A percentile compares a stretch with the other conserved stretches of the same genome.
phyloP scores from a whole-genome alignment of 2,888 invertebrate genomes.

The Listrodromus nycthemerus region DNA sequence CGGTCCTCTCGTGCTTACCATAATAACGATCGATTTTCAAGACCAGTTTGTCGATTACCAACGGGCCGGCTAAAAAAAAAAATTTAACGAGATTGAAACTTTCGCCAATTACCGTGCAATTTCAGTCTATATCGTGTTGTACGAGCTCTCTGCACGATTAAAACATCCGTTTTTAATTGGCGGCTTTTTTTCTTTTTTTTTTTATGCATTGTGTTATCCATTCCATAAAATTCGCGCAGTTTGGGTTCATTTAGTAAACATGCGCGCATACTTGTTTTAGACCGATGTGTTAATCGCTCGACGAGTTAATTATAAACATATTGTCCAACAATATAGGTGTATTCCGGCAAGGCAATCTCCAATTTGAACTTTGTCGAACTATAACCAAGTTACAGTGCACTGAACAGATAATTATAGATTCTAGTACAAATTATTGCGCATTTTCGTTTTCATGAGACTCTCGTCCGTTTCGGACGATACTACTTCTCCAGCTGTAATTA shows the following conservation, averaged over 20 bases:
- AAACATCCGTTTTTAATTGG: slow-evolving; percentile 65
- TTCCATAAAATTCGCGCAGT: slow-evolving; percentile 22
- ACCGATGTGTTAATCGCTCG: slow-evolving; percentile 3
- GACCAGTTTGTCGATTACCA: slow-evolving; percentile 65
- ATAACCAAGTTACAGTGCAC: neutral
- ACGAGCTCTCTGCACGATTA: slow-evolving; percentile 51
- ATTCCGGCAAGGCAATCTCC: neutral
- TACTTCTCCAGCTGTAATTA: neutral
- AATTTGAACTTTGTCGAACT: neutral
- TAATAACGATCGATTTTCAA: slow-evolving; percentile 64
- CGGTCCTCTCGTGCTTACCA: slow-evolving; percentile 42
- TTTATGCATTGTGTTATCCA: slow-evolving; percentile 30
- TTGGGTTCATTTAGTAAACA: slow-evolving; percentile 32
- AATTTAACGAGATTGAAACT: slow-evolving; percentile 63
- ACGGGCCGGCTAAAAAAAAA: slow-evolving; percentile 46
- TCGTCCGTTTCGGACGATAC: neutral
- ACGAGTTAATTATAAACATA: slow-evolving; percentile 6
- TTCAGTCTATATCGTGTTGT: slow-evolving; percentile 40
- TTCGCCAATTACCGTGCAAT: slow-evolving; percentile 66
- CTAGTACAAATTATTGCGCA: neutral
- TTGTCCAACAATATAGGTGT: neutral
- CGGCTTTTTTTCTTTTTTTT: slow-evolving; percentile 29
- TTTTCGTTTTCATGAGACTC: neutral
- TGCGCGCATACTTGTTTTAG: neutral
- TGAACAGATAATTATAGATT: neutral